A percentile compares a stretch with the other conserved stretches of the same genome.
Conservation (phyloP, 2,797 vertebrate genomes). For the Triplophysa bombifrons region DNA sequence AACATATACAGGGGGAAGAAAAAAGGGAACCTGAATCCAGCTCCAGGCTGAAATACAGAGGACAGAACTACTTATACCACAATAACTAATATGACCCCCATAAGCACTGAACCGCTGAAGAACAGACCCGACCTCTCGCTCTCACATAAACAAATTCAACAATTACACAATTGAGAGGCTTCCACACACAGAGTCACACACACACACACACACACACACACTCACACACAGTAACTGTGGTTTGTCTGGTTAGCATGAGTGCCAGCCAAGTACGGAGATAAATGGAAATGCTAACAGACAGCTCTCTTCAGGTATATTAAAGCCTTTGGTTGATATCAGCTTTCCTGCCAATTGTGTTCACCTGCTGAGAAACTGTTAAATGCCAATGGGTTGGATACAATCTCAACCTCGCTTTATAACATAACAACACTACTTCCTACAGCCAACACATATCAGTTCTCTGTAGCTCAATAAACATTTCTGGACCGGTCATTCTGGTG, state of each 20-base stretch:
- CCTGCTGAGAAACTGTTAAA: neutral
- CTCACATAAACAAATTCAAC: too few relatives aligned
- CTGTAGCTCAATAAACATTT: neutral
- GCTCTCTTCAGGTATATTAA: neutral
- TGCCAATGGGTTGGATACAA: neutral
- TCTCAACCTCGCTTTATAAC: neutral
- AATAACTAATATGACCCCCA: constrained; percentile 42
- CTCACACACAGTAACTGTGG: too few relatives aligned
- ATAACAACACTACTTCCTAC: neutral
- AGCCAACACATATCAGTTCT: neutral
- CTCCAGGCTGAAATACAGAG: constrained; percentile 31
- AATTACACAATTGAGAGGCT: too few relatives aligned
- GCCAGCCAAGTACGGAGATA: neutral
- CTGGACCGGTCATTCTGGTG: too few relatives aligned
- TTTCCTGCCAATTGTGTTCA: neutral
- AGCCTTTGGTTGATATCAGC: neutral
- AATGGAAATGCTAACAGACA: neutral
- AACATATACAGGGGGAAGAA: too few relatives aligned
- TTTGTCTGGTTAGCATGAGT: too few relatives aligned
- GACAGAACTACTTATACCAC: constrained; percentile 37
- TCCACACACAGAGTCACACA: too few relatives aligned
- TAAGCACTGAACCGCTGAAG: constrained; percentile 33
- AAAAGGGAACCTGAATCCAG: too few relatives aligned
- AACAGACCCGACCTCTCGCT: constrained; percentile 5
- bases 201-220: too few relatives aligned